These are phyloP conservation scores for Tiliacea citrago DNA, from an alignment of 2,888 invertebrate species.

Conservation along the genomic window DNA sequence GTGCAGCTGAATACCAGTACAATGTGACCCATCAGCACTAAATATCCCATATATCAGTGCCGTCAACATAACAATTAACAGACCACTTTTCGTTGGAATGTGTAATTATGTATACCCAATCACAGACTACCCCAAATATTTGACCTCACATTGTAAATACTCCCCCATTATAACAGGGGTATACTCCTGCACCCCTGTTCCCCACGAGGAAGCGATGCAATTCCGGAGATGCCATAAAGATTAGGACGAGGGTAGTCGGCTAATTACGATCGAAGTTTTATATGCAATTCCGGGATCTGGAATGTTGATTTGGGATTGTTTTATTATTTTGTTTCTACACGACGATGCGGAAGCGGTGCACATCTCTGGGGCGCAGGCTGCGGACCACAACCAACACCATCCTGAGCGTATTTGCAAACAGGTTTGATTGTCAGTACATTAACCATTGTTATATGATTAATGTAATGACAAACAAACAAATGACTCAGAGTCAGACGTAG, in stretches of 20 bases:
- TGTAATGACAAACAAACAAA: no score
- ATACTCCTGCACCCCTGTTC: not conserved
- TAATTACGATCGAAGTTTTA: slow-evolving; percentile 62
- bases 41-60: not conserved
- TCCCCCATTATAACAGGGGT: slow-evolving; percentile 22
- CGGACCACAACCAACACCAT: no score
- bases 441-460: no score
- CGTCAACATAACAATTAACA: slow-evolving; percentile 29
- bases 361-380: no score
- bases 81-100: not conserved
- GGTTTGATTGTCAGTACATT: no score
- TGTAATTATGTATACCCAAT: slow-evolving; percentile 37
- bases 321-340: no score
- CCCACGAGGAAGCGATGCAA: slow-evolving; percentile 39
- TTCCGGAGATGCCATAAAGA: slow-evolving; percentile 61
- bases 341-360: no score
- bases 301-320: slow-evolving; percentile 36
- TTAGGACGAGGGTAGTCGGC: slow-evolving; percentile 41
- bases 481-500: no score
- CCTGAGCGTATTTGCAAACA: no score
- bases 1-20: no score
- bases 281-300: slow-evolving; percentile 19
- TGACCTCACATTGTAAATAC: slow-evolving; percentile 37
- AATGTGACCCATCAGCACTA: not conserved
- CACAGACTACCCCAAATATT: slow-evolving; percentile 7